phyloP scores from a whole-genome alignment of 2,888 invertebrate genomes.

The Buathra laborator region DNA sequence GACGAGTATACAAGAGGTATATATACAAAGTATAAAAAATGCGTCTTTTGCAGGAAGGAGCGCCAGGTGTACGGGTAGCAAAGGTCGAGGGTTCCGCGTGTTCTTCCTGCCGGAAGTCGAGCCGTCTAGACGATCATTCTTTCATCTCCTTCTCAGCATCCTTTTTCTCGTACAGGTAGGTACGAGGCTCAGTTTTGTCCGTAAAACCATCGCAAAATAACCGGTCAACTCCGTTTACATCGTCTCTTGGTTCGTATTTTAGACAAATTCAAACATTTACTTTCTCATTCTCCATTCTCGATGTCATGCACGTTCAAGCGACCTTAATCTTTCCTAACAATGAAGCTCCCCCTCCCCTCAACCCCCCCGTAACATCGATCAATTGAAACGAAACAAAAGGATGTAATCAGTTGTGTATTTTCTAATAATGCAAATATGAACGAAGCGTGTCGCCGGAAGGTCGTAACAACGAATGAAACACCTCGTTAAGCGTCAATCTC shows the following conservation, averaged over 20 bases:
- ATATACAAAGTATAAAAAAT: slow-evolving; percentile 27
- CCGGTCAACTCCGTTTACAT: not conserved
- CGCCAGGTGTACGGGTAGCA: slow-evolving; percentile 71
- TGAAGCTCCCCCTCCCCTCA: not conserved
- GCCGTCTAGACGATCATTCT: slow-evolving; percentile 80
- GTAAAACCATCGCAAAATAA: slow-evolving; percentile 46
- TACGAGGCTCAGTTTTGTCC: slow-evolving; percentile 30
- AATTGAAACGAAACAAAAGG: not conserved
- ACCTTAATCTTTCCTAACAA: not conserved
- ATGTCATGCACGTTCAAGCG: not conserved
- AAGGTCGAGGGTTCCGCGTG: slow-evolving; percentile 65
- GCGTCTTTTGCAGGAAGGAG: slow-evolving; percentile 50
- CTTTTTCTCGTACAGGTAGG: slow-evolving; percentile 32
- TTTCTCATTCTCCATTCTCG: not conserved
- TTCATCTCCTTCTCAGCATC: slow-evolving; percentile 46
- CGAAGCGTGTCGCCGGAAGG: not conserved
- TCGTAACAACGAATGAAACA: not conserved
- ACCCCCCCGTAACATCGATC: not conserved
- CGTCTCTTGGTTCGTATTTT: not conserved
- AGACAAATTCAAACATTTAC: not conserved
- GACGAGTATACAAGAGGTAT: not conserved
- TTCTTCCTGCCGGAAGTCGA: slow-evolving; percentile 79
- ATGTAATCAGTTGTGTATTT: slow-evolving; percentile 1
- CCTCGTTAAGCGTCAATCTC: not conserved
- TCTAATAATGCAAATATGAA: not conserved